Evolutionary conservation across 2,113 vertebrate genomes (phyloP).

Genomic region (Lucifuga dentata): DNA sequence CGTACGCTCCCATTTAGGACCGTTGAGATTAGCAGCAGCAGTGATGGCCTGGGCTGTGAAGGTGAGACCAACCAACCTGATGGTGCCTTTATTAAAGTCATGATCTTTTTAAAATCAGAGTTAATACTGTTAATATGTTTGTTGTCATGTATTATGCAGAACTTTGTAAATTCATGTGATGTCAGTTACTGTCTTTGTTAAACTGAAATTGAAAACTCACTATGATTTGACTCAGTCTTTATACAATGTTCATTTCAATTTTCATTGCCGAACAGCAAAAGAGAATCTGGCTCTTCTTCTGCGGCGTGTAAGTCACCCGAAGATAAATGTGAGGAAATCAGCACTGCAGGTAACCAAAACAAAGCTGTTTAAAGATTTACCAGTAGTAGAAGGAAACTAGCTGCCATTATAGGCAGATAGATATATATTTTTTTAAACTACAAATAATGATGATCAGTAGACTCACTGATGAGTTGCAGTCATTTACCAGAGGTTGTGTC

Average conservation of each 20-base stretch:
- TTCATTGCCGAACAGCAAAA: conserved; percentile 75
- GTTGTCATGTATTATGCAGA: not conserved
- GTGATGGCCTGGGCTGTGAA: conserved; percentile 36
- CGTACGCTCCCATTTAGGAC: conserved; percentile 76
- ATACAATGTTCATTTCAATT: not conserved
- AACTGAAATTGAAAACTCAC: too few relatives aligned
- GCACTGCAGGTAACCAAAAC: conserved; percentile 88
- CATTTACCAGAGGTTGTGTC: not conserved
- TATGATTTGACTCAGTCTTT: too few relatives aligned
- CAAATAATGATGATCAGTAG: accelerated
- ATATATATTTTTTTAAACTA: not conserved
- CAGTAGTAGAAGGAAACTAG: too few relatives aligned
- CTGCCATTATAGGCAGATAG: too few relatives aligned
- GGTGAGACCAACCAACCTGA: conserved; percentile 75
- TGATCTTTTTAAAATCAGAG: too few relatives aligned
- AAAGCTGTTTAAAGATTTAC: not conserved
- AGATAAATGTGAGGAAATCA: conserved; percentile 90
- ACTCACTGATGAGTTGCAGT: not conserved
- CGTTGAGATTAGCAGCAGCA: conserved; percentile 73
- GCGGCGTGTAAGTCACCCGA: conserved; percentile 84
- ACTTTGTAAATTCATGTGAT: not conserved
- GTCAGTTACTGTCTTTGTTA: not conserved
- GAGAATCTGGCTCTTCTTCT: conserved; percentile 85
- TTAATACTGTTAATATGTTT: too few relatives aligned
- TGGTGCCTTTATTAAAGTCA: too few relatives aligned